A percentile compares a stretch with the other conserved stretches of the same genome.
Evolutionary conservation across 2,797 vertebrate species (phyloP).

Genomic region (Garrulus glandarius): DNA sequence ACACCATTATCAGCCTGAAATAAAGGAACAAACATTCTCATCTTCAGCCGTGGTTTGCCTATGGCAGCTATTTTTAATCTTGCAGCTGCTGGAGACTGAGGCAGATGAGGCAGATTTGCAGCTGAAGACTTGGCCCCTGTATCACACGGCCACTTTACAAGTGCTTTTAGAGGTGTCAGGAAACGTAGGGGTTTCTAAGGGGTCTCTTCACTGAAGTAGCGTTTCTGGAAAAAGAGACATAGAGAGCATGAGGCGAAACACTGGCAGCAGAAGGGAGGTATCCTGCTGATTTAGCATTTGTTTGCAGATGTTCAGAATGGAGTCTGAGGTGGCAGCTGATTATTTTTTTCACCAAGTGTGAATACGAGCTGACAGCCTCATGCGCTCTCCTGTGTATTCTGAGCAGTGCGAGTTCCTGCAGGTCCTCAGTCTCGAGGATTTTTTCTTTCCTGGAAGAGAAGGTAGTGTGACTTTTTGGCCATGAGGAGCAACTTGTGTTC

Average conservation of each 20-base stretch:
- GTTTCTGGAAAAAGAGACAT: not conserved
- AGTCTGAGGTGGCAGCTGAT: not conserved
- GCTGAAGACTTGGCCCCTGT: not conserved
- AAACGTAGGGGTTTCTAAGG: not conserved
- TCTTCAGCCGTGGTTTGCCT: not conserved
- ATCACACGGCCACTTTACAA: not conserved
- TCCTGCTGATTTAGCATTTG: constrained; percentile 11
- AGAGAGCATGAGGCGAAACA: not conserved
- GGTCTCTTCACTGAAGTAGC: not conserved
- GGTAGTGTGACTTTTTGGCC: not conserved
- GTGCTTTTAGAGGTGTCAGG: not conserved
- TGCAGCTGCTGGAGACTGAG: constrained; percentile 5
- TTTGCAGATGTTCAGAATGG: not conserved
- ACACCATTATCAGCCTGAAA: not conserved
- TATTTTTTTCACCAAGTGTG: not conserved
- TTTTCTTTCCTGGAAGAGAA: not conserved
- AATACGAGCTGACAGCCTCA: not conserved
- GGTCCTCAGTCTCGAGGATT: not conserved
- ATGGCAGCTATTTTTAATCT: constrained; percentile 27
- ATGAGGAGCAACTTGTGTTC: not conserved
- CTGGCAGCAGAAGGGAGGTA: not conserved
- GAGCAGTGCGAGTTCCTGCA: not conserved
- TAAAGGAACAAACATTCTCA: constrained; percentile 6
- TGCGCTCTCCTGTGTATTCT: rapidly evolving
- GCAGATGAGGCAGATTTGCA: not conserved